Conservation (phyloP, 1,140 invertebrate species). For the Phthorimaea operculella region DNA sequence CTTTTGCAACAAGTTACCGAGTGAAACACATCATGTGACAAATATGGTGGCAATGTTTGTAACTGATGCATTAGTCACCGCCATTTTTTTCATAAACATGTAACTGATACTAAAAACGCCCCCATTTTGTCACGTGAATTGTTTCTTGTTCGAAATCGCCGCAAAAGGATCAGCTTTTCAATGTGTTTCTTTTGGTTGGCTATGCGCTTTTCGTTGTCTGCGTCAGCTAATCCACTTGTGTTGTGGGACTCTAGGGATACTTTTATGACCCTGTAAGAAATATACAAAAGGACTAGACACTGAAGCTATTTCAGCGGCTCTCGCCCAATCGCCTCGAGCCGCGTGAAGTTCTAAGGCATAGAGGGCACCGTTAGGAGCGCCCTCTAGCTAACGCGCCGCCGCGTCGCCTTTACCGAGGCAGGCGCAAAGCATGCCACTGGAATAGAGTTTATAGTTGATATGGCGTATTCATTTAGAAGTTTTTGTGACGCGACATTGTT, state of each 20-base stretch:
- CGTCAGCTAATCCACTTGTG: slow-evolving; percentile 54
- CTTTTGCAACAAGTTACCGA: no score
- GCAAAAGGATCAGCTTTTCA: slow-evolving; percentile 57
- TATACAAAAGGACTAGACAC: slow-evolving; percentile 77
- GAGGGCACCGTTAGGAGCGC: slow-evolving; percentile 11
- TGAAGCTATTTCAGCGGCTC: slow-evolving; percentile 88
- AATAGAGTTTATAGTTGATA: no score
- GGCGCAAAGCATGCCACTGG: slow-evolving; percentile 44
- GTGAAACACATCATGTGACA: no score
- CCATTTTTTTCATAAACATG: no score
- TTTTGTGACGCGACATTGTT: no score
- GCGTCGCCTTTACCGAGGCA: slow-evolving; percentile 41
- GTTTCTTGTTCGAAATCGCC: slow-evolving; percentile 84
- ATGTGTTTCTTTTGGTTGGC: slow-evolving; percentile 57
- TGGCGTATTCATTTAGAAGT: no score
- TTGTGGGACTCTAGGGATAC: slow-evolving; percentile 68
- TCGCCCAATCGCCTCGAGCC: slow-evolving; percentile 94
- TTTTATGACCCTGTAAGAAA: slow-evolving; percentile 47
- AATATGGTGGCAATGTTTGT: no score
- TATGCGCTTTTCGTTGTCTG: slow-evolving; percentile 45
- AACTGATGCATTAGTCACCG: no score
- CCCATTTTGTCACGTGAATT: no score
- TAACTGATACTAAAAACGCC: no score
- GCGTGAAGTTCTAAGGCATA: slow-evolving; percentile 88
- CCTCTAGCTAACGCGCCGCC: slow-evolving; percentile 42